Percentiles rank a stretch among this genome's conserved stretches.
These are phyloP conservation scores for Conus canariensis DNA, from an alignment of 2,888 invertebrate genomes.

Conservation along the genomic window DNA sequence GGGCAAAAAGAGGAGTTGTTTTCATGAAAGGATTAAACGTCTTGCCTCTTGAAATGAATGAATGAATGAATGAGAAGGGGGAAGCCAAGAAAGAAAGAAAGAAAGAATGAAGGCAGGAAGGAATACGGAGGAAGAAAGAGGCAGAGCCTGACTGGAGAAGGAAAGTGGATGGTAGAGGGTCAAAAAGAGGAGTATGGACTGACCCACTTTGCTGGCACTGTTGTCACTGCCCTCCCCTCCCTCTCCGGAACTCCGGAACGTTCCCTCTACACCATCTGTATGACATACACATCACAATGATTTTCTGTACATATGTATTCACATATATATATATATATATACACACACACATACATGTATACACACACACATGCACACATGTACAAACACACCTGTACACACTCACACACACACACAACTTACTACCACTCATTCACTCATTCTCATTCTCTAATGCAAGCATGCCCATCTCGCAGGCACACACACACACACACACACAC, in stretches of 20 bases:
- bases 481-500: background rate
- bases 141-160: too few species aligned
- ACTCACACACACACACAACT: background rate
- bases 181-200: background rate
- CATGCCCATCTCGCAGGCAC: background rate
- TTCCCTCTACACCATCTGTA: slow-evolving; percentile 1
- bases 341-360: background rate
- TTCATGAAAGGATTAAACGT: too few species aligned
- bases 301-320: background rate
- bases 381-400: background rate
- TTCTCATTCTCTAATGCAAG: background rate
- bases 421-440: background rate
- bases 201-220: slow-evolving; percentile 32
- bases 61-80: too few species aligned
- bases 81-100: too few species aligned
- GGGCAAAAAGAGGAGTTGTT: too few species aligned
- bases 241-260: background rate
- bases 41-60: too few species aligned
- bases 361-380: background rate
- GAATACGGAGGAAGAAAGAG: too few species aligned
- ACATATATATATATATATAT: background rate
- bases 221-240: slow-evolving; percentile 24
- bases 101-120: too few species aligned
- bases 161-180: too few species aligned
- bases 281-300: background rate